Evolutionary conservation across 1,140 invertebrate genomes (phyloP), one percentile per base, ranked within the genome.

Genomic region (Drosophila navojoa): DNA sequence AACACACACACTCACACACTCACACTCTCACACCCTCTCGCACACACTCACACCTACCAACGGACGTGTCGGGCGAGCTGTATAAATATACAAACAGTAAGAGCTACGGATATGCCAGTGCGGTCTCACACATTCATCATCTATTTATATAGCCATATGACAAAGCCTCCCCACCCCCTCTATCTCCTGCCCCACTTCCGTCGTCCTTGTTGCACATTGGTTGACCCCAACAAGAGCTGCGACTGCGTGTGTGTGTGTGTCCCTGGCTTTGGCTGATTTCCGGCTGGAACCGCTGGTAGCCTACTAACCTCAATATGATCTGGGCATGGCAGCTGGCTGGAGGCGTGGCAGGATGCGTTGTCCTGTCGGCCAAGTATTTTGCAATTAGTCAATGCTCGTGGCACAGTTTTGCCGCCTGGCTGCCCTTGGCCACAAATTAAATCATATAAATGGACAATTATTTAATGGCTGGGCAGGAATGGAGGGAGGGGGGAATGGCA

Each of bases 401-500:
- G 75, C 75, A 69, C 67, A 76, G 66, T 77, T 75, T 68, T 64
- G 59, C 68, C 71, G 52, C 40, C 59, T 40, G 53, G 50, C 68
- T 74, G 69, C 76, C 84, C 58, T 72, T 61, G 77, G 85, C 84
- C 84, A 84, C 85, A 89, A 89, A 89, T 89, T 89, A 89, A 89
- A 87, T 84, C 84, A 84, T 81, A 87, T 87, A 87, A 87, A 80
- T 90, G 80, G 77, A 80, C 85, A 89, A 89, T 89, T 89, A 89
- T 89, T 89, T 90, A 84, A 90, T 84, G 84, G 84, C 73, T 60
- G 58, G 42, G 44, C 45, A 63, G 52, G 25, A 11, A 22, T 22
- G 2, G 22, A 19, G 27, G 5, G 27, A 5, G 2, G 22, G 45
- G 27, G 5, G 27, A 5, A 5, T 4, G 27, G 5, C 6, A 9